Percentiles rank a stretch among this genome's conserved stretches.
Conservation (phyloP, 2,888 invertebrate species). For the Watsonalla binaria region DNA sequence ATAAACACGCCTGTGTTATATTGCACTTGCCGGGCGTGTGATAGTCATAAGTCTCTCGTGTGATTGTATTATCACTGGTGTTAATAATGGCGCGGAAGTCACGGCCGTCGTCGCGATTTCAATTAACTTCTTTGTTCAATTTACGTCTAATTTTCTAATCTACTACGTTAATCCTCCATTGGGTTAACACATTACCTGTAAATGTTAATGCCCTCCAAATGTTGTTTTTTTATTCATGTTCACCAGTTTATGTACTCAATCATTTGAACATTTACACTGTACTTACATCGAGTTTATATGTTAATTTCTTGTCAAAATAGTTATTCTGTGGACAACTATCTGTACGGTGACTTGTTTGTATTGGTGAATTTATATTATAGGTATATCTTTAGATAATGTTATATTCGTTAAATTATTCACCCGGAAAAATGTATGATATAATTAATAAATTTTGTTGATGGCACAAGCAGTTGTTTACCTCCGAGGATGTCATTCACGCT, state of each 20-base stretch:
- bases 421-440: no score
- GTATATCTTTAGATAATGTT: no score
- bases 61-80: slow-evolving; percentile 49
- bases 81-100: slow-evolving; percentile 23
- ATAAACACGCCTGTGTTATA: neutral
- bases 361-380: no score
- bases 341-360: no score
- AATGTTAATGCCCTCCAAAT: neutral
- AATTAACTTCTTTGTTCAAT: slow-evolving; percentile 10
- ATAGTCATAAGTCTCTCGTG: slow-evolving; percentile 50
- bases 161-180: neutral
- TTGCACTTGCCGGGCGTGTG: slow-evolving; percentile 39
- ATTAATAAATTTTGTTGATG: slow-evolving; percentile 20
- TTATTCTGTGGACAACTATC: neutral
- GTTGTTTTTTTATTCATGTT: no score
- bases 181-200: neutral
- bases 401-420: no score
- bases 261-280: no score
- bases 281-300: no score
- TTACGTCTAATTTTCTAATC: slow-evolving; percentile 1
- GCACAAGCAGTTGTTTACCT: slow-evolving; percentile 13
- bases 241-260: no score
- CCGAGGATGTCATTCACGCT: slow-evolving; percentile 9
- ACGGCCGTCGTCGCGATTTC: slow-evolving; percentile 3
- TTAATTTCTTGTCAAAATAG: neutral